Evolutionary conservation across 2,113 vertebrate species (phyloP), one percentile per base, ranked within the genome.

Genomic region (Psephotus haematonotus): DNA sequence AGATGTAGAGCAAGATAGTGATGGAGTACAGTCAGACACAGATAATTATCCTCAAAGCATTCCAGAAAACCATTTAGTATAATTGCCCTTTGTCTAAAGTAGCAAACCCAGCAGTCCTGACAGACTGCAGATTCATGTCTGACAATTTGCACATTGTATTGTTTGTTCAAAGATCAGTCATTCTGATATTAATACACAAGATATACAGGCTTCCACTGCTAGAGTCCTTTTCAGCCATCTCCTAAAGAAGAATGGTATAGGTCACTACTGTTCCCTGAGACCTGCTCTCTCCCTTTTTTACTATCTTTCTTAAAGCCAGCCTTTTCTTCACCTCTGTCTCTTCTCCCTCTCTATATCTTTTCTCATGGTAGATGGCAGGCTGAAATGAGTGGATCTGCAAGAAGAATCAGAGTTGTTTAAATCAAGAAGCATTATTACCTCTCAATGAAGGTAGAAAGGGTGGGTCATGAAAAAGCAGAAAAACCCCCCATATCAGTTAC

Each of bases 11-110:
- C 46, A 95, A 75, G 63, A 86, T 29, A 92, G 68, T 90, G 95
- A 92, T 75, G 37, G 47, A 90, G 44, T 82, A 88, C n/a, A 81
- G 71, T 90, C 93, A 94, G 88, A 89, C 64, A 75, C 47, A 67
- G 86, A 86, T 72, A 87, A 96, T 80, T 83, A 92, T 86, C 39
- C 78, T 81, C 94, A 96, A 94, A 97, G 71, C 37, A 93, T 94
- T 96, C 84, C 77, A 88, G 88, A 83, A 96, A 78, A 46, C 31
- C n/a, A 88, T 85, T 62, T 67, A 63, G 44, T 93, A 72, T 62
- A 86, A 82, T 65, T 93, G 80, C 44, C 83, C 53, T 86, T 87
- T 92, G 57, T 93, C 44, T 70, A 70, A 17, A 70, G 41, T 4
- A 77, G 89, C 59, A 96, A 95, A 97, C 82, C 82, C 65, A 90